Conservation (phyloP, 2,113 vertebrate species). For the Penelope pileata region DNA sequence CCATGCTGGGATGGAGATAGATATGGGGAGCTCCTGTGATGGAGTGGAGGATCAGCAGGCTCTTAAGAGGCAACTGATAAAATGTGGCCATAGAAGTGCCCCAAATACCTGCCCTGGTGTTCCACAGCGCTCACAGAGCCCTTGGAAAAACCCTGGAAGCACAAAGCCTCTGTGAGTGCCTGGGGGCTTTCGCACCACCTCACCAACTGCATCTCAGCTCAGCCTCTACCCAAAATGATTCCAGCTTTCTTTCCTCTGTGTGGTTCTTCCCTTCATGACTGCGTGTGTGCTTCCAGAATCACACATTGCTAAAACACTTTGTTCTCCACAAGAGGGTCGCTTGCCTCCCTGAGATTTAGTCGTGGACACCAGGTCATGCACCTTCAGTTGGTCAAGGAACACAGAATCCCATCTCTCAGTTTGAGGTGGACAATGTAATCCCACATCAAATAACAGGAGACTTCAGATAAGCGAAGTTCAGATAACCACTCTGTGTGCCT, state of each 20-base stretch:
- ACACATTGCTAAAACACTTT: neutral
- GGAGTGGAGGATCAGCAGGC: neutral
- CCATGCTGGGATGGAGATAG: neutral
- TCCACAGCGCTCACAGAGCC: neutral
- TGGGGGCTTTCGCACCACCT: neutral
- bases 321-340: neutral
- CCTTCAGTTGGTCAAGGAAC: neutral
- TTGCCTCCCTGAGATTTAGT: neutral
- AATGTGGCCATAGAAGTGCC: neutral
- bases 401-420: neutral
- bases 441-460: conserved; percentile 39
- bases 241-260: neutral
- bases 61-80: neutral
- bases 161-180: neutral
- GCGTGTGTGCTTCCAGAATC: neutral
- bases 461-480: conserved; percentile 41
- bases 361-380: neutral
- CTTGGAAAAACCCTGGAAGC: neutral
- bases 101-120: neutral
- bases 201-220: neutral
- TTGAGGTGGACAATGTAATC: neutral
- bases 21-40: neutral
- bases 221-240: neutral
- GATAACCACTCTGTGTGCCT: conserved; percentile 12
- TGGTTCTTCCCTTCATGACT: neutral